A percentile compares a stretch with the other conserved stretches of the same genome.
These are phyloP conservation scores for Drosophila flavopinicola DNA, from an alignment of 2,888 invertebrate genomes.

Conservation along the genomic window DNA sequence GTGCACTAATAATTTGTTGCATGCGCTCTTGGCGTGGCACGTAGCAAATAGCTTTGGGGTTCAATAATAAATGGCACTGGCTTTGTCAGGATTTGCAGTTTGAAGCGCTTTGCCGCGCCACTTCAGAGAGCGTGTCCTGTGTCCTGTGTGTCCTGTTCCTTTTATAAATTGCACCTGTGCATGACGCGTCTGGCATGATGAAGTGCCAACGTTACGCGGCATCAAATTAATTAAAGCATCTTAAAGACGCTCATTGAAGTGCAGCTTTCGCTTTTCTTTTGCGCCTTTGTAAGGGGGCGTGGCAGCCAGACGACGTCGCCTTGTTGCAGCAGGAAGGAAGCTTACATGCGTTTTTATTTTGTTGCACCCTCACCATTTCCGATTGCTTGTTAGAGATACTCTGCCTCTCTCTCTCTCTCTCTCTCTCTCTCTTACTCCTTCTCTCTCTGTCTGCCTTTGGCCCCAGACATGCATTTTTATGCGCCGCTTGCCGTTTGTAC, in stretches of 20 bases:
- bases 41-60: conserved; percentile 48
- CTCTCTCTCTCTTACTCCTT: conserved; percentile 12
- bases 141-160: conserved; percentile 10
- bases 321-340: conserved; percentile 21
- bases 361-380: conserved; percentile 49
- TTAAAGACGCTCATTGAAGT: conserved; percentile 24
- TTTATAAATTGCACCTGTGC: conserved; percentile 81
- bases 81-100: conserved; percentile 83
- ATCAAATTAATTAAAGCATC: conserved; percentile 72
- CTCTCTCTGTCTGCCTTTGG: conserved; percentile 9
- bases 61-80: conserved; percentile 82
- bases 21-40: conserved; percentile 50
- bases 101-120: conserved; percentile 57
- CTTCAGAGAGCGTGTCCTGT: conserved; percentile 15
- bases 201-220: conserved; percentile 45
- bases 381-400: conserved; percentile 62
- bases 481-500: conserved; percentile 51
- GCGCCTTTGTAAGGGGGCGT: background rate
- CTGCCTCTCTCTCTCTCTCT: conserved; percentile 7
- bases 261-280: conserved; percentile 43
- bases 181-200: conserved; percentile 67
- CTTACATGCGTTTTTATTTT: conserved; percentile 12
- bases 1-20: conserved; percentile 53
- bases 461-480: conserved; percentile 75
- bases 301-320: conserved; percentile 21